Evolutionary conservation across 1,140 invertebrate species (phyloP).

Genomic region (Bombus polaris): DNA sequence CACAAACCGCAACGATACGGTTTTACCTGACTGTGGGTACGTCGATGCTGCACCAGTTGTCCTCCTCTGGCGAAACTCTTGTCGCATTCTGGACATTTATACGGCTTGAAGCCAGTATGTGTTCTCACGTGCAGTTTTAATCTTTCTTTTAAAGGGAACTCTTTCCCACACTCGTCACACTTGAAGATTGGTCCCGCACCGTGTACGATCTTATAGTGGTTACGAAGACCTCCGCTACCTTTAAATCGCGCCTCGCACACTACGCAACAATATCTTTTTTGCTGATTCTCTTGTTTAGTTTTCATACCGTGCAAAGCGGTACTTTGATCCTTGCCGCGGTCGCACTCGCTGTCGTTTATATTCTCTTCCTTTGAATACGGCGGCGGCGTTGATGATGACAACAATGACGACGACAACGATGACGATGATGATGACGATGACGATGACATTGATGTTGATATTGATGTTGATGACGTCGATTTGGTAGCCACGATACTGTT

Average conservation of each 20-base stretch:
- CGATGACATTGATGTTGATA: background rate
- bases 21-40: conserved; percentile 91
- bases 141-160: conserved; percentile 89
- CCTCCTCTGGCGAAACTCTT: conserved; percentile 92
- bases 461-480: background rate
- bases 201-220: conserved; percentile 84
- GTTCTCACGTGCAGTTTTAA: conserved; percentile 90
- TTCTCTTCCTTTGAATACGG: background rate
- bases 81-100: conserved; percentile 91
- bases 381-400: background rate
- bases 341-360: background rate
- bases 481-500: background rate
- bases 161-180: conserved; percentile 88
- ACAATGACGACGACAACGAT: background rate
- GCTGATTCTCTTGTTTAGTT: conserved; percentile 24
- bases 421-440: background rate
- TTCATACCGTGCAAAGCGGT: background rate
- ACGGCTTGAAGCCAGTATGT: conserved; percentile 94
- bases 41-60: conserved; percentile 92
- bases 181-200: conserved; percentile 84
- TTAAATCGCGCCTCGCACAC: conserved; percentile 89
- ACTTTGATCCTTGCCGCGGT: background rate
- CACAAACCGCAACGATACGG: conserved; percentile 91
- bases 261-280: conserved; percentile 85
- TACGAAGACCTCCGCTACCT: conserved; percentile 87